phyloP scores from a whole-genome alignment of 2,113 vertebrate species.

The Baryphthengus martii region DNA sequence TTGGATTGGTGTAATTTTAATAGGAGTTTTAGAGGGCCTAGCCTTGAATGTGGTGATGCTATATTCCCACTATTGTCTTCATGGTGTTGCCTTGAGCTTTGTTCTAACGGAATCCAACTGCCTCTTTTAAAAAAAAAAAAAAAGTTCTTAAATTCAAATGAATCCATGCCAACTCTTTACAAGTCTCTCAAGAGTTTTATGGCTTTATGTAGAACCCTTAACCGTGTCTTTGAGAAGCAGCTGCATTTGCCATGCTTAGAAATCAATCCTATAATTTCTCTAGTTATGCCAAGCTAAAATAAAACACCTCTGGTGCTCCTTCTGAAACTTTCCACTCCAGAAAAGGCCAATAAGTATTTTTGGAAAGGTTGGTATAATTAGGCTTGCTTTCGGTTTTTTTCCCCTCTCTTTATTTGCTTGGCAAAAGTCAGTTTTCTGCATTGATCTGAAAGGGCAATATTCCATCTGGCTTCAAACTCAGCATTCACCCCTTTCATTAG shows the following conservation, averaged over 20 bases:
- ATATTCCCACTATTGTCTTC: slow-evolving; percentile 8
- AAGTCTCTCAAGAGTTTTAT: slow-evolving; percentile 15
- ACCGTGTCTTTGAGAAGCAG: slow-evolving; percentile 15
- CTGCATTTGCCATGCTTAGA: slow-evolving; percentile 44
- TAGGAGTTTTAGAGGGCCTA: not conserved
- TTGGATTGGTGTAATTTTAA: not conserved
- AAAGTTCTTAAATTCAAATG: not conserved
- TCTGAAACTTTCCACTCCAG: slow-evolving; percentile 50
- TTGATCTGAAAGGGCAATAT: slow-evolving; percentile 32
- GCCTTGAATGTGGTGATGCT: not conserved
- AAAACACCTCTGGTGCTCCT: slow-evolving; percentile 45
- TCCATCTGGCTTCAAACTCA: slow-evolving; percentile 34
- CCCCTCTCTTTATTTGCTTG: slow-evolving; percentile 26
- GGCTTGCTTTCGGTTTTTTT: not conserved
- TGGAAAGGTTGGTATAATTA: slow-evolving; percentile 42
- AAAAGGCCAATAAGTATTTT: slow-evolving; percentile 49
- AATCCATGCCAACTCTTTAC: slow-evolving; percentile 29
- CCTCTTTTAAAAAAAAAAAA: not conserved
- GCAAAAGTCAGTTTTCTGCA: slow-evolving; percentile 17
- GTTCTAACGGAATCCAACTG: not conserved
- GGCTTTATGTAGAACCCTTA: slow-evolving; percentile 16
- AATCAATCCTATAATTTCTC: slow-evolving; percentile 26
- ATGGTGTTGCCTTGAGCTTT: not conserved
- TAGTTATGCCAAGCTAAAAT: slow-evolving; percentile 53
- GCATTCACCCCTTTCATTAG: slow-evolving; percentile 18